These are phyloP conservation scores for Pelmatolapia mariae DNA, from an alignment of 2,113 vertebrate genomes.

Conservation along the genomic window DNA sequence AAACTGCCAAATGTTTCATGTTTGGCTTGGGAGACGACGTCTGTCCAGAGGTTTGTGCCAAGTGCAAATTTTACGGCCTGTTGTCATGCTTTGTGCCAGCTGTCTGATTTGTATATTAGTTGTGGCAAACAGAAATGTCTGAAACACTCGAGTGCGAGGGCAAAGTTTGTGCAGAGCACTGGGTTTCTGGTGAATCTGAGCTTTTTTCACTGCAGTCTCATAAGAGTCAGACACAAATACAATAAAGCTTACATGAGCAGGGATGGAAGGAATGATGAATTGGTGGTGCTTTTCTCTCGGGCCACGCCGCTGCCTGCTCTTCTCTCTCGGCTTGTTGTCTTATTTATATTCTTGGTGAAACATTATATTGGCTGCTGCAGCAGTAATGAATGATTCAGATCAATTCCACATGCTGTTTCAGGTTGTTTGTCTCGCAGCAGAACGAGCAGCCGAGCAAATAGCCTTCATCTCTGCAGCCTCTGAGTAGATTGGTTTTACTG, in stretches of 20 bases:
- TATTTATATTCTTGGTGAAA: not conserved
- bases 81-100: not conserved
- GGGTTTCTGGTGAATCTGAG: not conserved
- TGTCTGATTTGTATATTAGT: not conserved
- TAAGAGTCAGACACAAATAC: not conserved
- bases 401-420: not conserved
- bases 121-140: not conserved
- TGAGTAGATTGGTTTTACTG: not conserved
- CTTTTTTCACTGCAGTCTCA: not conserved
- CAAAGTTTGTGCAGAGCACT: not conserved
- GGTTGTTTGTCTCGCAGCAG: not conserved
- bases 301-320: not conserved
- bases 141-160: not conserved
- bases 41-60: not conserved
- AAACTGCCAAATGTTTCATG: not conserved
- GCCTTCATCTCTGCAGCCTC: not conserved
- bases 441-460: not conserved
- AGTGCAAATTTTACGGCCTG: not conserved
- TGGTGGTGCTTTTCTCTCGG: not conserved
- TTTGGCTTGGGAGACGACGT: not conserved
- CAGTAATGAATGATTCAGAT: not conserved
- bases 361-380: not conserved
- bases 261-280: not conserved
- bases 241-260: not conserved
- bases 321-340: not conserved